phyloP scores from a whole-genome alignment of 2,888 invertebrate species.

The Ennomos quercinarius region DNA sequence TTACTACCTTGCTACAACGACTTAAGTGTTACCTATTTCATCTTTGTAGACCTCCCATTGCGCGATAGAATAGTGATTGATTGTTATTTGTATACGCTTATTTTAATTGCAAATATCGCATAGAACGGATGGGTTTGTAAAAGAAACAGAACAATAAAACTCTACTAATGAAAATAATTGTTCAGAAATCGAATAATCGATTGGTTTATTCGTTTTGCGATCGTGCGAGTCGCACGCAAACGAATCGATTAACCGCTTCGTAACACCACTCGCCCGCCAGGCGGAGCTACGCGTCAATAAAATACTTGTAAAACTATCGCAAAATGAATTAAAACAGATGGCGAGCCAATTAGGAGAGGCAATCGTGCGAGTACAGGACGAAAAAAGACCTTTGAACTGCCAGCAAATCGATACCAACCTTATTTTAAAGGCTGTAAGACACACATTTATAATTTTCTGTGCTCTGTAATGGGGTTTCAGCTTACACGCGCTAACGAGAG shows the following conservation, averaged over 20 bases:
- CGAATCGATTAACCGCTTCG: slow-evolving; percentile 83
- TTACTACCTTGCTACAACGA: slow-evolving; percentile 51
- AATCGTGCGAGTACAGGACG: slow-evolving; percentile 81
- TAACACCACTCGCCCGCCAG: slow-evolving; percentile 73
- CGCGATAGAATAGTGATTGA: slow-evolving; percentile 47
- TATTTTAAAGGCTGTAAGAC: slow-evolving; percentile 49
- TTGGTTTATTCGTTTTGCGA: slow-evolving; percentile 65
- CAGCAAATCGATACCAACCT: slow-evolving; percentile 53
- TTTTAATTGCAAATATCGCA: slow-evolving; percentile 36
- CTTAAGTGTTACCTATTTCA: slow-evolving; percentile 41
- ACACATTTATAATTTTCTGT: slow-evolving; percentile 49
- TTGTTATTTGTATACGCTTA: slow-evolving; percentile 24
- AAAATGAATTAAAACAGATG: slow-evolving; percentile 85
- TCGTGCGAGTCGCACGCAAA: slow-evolving; percentile 76
- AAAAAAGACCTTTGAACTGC: slow-evolving; percentile 70
- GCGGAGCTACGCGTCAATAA: slow-evolving; percentile 84
- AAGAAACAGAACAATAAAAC: slow-evolving; percentile 56
- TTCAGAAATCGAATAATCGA: slow-evolving; percentile 65
- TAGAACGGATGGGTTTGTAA: slow-evolving; percentile 19
- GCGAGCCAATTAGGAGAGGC: slow-evolving; percentile 83
- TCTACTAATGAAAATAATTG: slow-evolving; percentile 54
- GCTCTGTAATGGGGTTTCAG: slow-evolving; percentile 74
- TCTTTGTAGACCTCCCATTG: slow-evolving; percentile 60
- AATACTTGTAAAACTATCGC: slow-evolving; percentile 85
- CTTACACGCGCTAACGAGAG: slow-evolving; percentile 82